Conservation (phyloP, 2,113 vertebrate species). For the Pachyramphus minor region DNA sequence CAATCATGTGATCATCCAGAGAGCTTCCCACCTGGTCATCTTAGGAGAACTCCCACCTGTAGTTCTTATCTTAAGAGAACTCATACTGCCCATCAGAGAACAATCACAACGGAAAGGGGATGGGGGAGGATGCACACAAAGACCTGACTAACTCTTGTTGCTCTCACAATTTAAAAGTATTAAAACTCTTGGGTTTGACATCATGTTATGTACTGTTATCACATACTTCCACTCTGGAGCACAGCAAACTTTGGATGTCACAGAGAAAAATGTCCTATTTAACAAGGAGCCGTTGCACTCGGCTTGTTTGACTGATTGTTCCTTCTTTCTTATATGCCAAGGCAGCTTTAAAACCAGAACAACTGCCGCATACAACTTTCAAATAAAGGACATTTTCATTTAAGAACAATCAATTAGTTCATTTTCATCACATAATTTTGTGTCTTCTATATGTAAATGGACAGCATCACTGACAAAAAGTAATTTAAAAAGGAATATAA, state of each 20-base stretch:
- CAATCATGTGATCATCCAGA: background rate
- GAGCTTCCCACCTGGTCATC: background rate
- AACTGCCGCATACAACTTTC: background rate
- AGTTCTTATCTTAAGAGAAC: background rate
- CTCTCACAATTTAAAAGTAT: background rate
- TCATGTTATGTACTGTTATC: background rate
- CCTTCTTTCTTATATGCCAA: background rate
- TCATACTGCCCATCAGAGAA: background rate
- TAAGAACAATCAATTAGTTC: conserved; percentile 18
- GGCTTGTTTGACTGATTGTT: background rate
- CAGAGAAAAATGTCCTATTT: conserved; percentile 29
- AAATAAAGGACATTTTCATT: conserved; percentile 44
- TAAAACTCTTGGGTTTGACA: background rate
- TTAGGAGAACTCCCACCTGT: background rate
- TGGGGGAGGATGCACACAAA: background rate
- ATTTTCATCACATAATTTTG: background rate
- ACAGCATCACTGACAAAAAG: background rate
- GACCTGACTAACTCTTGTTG: background rate
- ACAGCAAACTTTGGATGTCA: background rate
- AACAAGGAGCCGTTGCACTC: background rate
- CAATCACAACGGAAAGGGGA: no score
- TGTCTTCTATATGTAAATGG: background rate
- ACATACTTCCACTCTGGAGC: background rate
- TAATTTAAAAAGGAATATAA: background rate
- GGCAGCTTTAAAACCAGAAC: background rate